A percentile compares a stretch with the other conserved stretches of the same genome.
phyloP scores from a whole-genome alignment of 2,797 vertebrate genomes.

The Girardinus metallicus region DNA sequence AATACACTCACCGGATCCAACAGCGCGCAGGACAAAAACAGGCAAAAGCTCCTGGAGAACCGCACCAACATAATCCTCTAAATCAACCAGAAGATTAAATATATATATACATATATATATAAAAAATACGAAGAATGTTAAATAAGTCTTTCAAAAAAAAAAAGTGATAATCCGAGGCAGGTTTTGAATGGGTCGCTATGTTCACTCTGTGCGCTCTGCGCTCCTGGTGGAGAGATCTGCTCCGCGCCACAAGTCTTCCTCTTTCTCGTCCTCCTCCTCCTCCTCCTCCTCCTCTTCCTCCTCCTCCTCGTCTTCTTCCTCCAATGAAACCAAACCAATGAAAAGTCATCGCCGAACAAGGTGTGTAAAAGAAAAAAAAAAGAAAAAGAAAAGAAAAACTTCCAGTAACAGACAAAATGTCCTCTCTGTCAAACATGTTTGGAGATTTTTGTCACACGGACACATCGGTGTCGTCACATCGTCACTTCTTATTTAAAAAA shows the following conservation, averaged over 20 bases:
- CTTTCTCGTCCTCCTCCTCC: slow-evolving; percentile 11
- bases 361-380: not conserved
- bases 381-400: not conserved
- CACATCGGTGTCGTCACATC: not conserved
- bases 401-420: not conserved
- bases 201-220: slow-evolving; percentile 43
- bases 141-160: not conserved
- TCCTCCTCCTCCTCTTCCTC: slow-evolving; percentile 11
- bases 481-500: not conserved
- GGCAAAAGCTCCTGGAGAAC: slow-evolving; percentile 27
- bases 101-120: no score
- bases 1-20: slow-evolving; percentile 67
- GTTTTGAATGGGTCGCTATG: not conserved
- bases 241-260: slow-evolving; percentile 28
- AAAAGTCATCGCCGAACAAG: slow-evolving; percentile 21
- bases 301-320: slow-evolving; percentile 19
- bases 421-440: not conserved
- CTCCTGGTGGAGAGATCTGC: slow-evolving; percentile 21
- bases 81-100: not conserved
- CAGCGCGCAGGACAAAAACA: slow-evolving; percentile 57
- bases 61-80: slow-evolving; percentile 33
- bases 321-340: slow-evolving; percentile 45
- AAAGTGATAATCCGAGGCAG: slow-evolving; percentile 25
- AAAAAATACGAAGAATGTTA: not conserved
- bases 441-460: not conserved